Conservation (phyloP, 1,140 invertebrate genomes). For the Drosophila lacteicornis region DNA sequence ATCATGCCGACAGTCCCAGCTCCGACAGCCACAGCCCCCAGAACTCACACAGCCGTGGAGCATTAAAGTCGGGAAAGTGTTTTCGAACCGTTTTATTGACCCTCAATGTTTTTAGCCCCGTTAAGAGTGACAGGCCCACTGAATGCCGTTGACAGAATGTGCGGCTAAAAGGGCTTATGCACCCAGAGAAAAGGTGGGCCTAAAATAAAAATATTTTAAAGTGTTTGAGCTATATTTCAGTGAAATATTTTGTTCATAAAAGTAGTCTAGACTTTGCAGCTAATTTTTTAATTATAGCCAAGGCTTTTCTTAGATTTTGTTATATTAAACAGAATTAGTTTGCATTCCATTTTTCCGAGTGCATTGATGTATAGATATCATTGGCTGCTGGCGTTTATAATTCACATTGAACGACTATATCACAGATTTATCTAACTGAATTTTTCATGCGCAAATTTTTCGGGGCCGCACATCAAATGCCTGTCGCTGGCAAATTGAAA, state of each 20-base stretch:
- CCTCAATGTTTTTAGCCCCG: slow-evolving; percentile 46
- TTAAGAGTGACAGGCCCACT: slow-evolving; percentile 27
- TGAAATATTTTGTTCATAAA: background rate
- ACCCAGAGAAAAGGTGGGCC: slow-evolving; percentile 2
- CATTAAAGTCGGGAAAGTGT: slow-evolving; percentile 39
- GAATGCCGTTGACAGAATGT: slow-evolving; percentile 37
- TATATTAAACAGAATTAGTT: too few relatives aligned
- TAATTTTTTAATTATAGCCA: too few relatives aligned
- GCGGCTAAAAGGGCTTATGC: slow-evolving; percentile 14
- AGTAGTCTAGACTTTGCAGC: background rate
- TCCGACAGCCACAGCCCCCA: background rate
- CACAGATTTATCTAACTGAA: slow-evolving; percentile 49
- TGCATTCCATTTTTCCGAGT: background rate
- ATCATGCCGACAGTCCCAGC: slow-evolving; percentile 20
- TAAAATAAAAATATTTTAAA: background rate
- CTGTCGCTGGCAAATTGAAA: slow-evolving; percentile 43
- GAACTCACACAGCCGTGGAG: slow-evolving; percentile 6
- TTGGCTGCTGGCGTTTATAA: slow-evolving; percentile 15
- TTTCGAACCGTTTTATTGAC: slow-evolving; percentile 58
- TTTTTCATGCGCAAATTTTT: slow-evolving; percentile 49
- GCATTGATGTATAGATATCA: slow-evolving; percentile 13
- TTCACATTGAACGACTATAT: slow-evolving; percentile 38
- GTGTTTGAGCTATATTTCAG: background rate
- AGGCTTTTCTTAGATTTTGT: too few relatives aligned
- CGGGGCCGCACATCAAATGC: slow-evolving; percentile 30